Evolutionary conservation across 2,888 invertebrate genomes (phyloP), one percentile per base, ranked within the genome.

Genomic region (Hemithea aestivaria): DNA sequence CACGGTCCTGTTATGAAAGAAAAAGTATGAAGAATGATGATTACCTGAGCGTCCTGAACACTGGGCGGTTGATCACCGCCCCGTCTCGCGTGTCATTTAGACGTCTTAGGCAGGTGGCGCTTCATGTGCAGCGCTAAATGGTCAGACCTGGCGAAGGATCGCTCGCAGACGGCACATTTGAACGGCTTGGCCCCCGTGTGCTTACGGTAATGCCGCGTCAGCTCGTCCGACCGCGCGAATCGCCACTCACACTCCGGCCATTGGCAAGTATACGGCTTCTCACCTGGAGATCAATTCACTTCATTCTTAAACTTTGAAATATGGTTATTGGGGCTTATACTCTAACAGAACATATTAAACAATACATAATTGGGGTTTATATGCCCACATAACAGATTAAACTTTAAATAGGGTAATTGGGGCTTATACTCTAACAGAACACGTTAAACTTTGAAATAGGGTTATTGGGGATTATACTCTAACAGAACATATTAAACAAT

Each of bases 191-290:
- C 96, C 20, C 98, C 98, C 1, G 98, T 98, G 87, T 98, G 98
- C 83, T 98, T 98, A 67, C 98, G 92, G 88, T 96, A 97, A 79
- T 98, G 98, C 58, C 98, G 93, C 42, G 98, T 98, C 73, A 98
- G 87, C 87, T 98, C 98, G 87, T 98, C 98, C 27, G 96, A 96
- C 45, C 98, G 90, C 39, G 98, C 98, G 78, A 98, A 98, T 66
- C 97, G 90, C 98, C 98, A 98, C 73, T 97, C 96, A 87, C 98
- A 98, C 70, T 97, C 97, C 29, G 96, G 96, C 98, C 98, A 98
- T 73, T 96, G 96, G 87, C 98, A 98, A 72, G 96, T 95, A 88
- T 98, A 98, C 53, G 98, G 98, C 84, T 98, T 98, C 83, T 98
- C 98, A 60, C 98, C 98, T 97, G 29, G 1, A 31, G 27, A 37